phyloP scores from a whole-genome alignment of 2,113 vertebrate species.

The Lynx canadensis region DNA sequence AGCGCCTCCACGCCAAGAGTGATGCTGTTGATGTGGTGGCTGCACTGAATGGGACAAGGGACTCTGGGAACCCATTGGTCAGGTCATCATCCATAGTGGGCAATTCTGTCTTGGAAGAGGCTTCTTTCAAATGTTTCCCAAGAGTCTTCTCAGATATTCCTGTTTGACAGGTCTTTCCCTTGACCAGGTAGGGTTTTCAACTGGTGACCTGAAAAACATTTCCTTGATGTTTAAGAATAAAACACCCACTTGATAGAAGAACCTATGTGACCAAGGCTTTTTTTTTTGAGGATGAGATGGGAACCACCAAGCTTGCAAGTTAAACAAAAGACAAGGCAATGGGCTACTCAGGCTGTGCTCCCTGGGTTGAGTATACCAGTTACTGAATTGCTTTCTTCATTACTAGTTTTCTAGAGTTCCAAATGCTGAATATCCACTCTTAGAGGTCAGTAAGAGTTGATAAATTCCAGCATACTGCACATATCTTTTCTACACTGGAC shows the following conservation, averaged over 20 bases:
- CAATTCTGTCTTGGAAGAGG: not conserved
- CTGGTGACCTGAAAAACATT: not conserved
- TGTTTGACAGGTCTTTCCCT: not conserved
- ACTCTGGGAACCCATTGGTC: not conserved
- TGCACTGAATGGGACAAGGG: not conserved
- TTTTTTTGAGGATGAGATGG: not conserved
- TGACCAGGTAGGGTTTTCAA: not conserved
- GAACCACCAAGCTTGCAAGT: not conserved
- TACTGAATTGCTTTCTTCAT: not conserved
- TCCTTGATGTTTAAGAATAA: not conserved
- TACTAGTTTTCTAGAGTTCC: slow-evolving; percentile 19
- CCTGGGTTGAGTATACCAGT: not conserved
- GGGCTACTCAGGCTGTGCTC: not conserved
- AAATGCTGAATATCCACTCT: not conserved
- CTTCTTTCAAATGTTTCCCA: not conserved
- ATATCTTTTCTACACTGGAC: not conserved
- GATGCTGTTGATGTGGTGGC: not conserved
- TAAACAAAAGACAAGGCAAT: not conserved
- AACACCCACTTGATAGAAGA: not conserved
- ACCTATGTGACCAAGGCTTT: not conserved
- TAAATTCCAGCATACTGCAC: not conserved
- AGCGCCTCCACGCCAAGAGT: not conserved
- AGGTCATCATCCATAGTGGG: not conserved
- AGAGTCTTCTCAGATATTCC: not conserved
- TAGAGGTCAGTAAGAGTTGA: not conserved